phyloP scores from a whole-genome alignment of 2,888 invertebrate genomes.

The Neoaliturus tenellus region DNA sequence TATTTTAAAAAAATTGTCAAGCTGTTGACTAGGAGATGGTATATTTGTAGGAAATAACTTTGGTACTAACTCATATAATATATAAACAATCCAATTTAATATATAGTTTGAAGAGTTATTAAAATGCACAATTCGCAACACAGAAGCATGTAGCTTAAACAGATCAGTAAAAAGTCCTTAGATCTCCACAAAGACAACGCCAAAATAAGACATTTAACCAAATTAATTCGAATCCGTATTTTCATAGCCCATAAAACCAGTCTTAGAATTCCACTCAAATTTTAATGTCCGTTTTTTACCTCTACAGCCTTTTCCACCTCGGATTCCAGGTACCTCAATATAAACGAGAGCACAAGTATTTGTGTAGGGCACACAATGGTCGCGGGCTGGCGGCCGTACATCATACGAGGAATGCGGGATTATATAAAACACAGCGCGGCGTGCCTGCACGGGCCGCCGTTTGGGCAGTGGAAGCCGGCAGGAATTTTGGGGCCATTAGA shows the following conservation, averaged over 20 bases:
- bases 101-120: too few species aligned
- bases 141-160: too few species aligned
- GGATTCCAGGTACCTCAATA: conserved; percentile 13
- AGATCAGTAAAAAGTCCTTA: too few species aligned
- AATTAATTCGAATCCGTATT: not conserved
- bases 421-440: conserved; percentile 40
- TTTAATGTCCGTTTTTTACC: conserved; percentile 35
- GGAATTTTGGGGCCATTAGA: conserved; percentile 49
- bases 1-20: too few species aligned
- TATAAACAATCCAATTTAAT: too few species aligned
- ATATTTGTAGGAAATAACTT: too few species aligned
- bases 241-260: conserved; percentile 32
- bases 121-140: too few species aligned
- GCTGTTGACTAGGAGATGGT: too few species aligned
- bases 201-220: not conserved
- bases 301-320: not conserved
- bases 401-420: conserved; percentile 36
- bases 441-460: conserved; percentile 41
- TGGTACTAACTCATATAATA: too few species aligned
- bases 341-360: conserved; percentile 25
- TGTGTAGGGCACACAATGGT: conserved; percentile 30
- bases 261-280: conserved; percentile 29
- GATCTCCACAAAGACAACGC: not conserved
- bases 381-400: not conserved
- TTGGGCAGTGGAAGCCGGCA: conserved; percentile 26